Conservation (phyloP, 2,113 vertebrate genomes). For the Ceuthmochares aereus region DNA sequence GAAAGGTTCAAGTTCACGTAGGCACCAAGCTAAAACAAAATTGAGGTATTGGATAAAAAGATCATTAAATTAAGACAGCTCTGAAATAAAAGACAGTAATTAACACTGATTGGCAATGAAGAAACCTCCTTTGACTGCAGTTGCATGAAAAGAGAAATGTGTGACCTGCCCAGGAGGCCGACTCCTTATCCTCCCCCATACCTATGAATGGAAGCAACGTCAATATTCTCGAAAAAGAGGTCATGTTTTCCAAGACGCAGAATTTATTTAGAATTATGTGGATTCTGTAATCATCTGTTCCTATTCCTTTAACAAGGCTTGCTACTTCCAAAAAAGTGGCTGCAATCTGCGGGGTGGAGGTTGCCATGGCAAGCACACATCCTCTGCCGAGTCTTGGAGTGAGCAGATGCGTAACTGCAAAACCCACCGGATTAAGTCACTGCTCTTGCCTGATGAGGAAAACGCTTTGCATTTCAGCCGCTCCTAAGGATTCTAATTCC, state of each 20-base stretch:
- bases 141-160: neutral
- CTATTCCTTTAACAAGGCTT: conserved; percentile 47
- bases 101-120: accelerated
- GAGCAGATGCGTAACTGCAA: conserved; percentile 59
- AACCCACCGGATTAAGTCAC: conserved; percentile 48
- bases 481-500: neutral
- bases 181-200: neutral
- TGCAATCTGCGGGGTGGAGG: conserved; percentile 41
- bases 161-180: neutral
- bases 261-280: accelerated
- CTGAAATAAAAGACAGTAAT: neutral
- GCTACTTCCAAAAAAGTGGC: conserved; percentile 71
- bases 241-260: accelerated
- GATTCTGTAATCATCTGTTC: neutral
- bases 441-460: neutral
- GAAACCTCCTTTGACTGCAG: neutral
- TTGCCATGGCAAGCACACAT: conserved; percentile 79
- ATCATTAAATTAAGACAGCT: accelerated
- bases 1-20: neutral
- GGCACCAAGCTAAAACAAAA: accelerated
- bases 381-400: conserved; percentile 51
- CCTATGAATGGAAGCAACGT: accelerated
- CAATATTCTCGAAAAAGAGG: neutral
- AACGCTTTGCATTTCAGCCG: neutral
- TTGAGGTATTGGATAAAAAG: accelerated